phyloP scores from a whole-genome alignment of 1,140 invertebrate species.

The Eriosoma lanigerum region DNA sequence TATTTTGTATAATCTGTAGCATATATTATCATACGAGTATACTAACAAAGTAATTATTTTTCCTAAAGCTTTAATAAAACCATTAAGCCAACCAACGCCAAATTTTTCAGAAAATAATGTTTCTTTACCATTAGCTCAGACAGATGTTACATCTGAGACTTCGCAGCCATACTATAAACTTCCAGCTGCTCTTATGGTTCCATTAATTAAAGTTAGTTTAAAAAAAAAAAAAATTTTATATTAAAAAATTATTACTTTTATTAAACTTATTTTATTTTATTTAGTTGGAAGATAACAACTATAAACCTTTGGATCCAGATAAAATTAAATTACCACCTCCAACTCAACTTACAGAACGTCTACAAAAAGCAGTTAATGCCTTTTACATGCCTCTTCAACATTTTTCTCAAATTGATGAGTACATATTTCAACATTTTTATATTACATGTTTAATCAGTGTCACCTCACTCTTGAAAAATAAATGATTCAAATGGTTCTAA shows the following conservation, averaged over 20 bases:
- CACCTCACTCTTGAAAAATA: too few relatives aligned
- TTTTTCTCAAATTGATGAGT: constrained; percentile 91
- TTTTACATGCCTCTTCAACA: constrained; percentile 93
- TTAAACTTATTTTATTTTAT: constrained; percentile 52
- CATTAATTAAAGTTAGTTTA: constrained; percentile 76
- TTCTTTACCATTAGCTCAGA: constrained; percentile 64
- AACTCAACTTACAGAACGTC: constrained; percentile 85
- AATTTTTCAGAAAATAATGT: constrained; percentile 61
- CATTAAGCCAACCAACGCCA: constrained; percentile 58
- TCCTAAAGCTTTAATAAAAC: constrained; percentile 45
- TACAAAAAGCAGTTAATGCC: constrained; percentile 89
- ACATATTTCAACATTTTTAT: constrained; percentile 58
- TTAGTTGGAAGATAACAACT: constrained; percentile 84
- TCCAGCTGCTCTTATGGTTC: constrained; percentile 93
- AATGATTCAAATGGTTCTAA: too few relatives aligned
- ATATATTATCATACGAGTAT: not conserved
- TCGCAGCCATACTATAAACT: constrained; percentile 94
- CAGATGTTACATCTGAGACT: constrained; percentile 67
- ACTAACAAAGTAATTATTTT: not conserved
- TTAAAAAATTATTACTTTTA: not conserved
- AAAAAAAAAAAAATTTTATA: constrained; percentile 25
- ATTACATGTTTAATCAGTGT: too few relatives aligned
- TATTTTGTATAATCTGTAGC: too few relatives aligned
- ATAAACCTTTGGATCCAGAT: constrained; percentile 85
- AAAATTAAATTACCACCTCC: constrained; percentile 89